These are phyloP conservation scores for Spilosoma lubricipeda DNA, from an alignment of 2,888 invertebrate species.

Conservation along the genomic window DNA sequence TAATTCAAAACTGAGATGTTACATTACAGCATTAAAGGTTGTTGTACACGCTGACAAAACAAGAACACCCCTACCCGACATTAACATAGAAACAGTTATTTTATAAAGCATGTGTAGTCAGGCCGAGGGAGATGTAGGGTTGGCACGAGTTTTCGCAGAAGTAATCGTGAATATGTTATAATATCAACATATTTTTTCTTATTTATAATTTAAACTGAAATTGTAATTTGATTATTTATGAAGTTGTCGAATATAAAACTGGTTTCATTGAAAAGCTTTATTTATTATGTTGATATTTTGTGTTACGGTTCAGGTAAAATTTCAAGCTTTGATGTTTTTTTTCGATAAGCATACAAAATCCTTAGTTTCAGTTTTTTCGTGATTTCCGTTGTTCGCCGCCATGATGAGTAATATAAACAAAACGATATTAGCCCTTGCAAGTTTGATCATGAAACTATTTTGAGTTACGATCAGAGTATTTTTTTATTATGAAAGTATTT, in stretches of 20 bases:
- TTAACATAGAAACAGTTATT: constrained; percentile 71
- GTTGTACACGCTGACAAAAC: constrained; percentile 42
- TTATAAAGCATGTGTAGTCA: constrained; percentile 64
- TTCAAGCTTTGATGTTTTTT: background rate
- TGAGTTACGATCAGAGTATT: too few relatives aligned
- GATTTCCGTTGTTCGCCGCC: too few relatives aligned
- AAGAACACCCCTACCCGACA: constrained; percentile 53
- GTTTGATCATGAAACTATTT: too few relatives aligned
- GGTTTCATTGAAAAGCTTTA: too few relatives aligned
- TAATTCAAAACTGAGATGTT: constrained; percentile 20
- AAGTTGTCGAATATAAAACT: background rate
- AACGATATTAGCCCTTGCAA: too few relatives aligned
- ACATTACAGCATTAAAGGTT: constrained; percentile 28
- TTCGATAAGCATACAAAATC: background rate
- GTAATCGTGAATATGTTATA: background rate
- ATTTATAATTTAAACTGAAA: background rate
- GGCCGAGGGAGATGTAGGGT: constrained; percentile 44
- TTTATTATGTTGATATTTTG: background rate
- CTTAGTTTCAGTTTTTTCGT: too few relatives aligned
- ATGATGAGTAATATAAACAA: too few relatives aligned
- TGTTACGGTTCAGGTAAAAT: background rate
- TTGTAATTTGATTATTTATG: background rate
- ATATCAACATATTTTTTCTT: background rate
- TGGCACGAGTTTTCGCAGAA: constrained; percentile 22
- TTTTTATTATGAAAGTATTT: too few relatives aligned